phyloP scores from a whole-genome alignment of 2,113 vertebrate species.

The Equus quagga region DNA sequence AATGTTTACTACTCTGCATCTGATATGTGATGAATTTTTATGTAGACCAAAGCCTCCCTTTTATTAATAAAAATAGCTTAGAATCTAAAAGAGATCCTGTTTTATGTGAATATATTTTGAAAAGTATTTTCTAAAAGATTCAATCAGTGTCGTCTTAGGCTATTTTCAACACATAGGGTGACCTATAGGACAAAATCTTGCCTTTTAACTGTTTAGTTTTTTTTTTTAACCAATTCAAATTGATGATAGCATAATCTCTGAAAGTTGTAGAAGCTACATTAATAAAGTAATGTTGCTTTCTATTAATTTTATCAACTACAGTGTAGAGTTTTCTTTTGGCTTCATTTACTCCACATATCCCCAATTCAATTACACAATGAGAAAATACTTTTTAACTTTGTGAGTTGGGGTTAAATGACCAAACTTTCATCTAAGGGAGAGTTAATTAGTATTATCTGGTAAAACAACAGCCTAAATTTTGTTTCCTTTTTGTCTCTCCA shows the following conservation, averaged over 20 bases:
- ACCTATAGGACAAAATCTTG: neutral
- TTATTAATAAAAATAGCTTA: neutral
- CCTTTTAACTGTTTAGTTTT: neutral
- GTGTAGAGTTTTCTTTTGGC: neutral
- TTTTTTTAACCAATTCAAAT: neutral
- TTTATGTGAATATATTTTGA: neutral
- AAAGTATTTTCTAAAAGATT: constrained; percentile 8
- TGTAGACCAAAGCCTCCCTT: neutral
- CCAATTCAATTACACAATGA: neutral
- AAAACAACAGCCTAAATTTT: neutral
- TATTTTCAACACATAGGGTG: neutral
- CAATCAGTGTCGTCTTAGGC: neutral
- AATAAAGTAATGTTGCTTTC: neutral
- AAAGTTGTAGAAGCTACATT: neutral
- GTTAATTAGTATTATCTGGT: constrained; percentile 7
- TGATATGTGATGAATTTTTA: neutral
- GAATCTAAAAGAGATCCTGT: neutral
- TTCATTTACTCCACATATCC: neutral
- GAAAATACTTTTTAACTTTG: neutral
- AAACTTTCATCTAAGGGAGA: neutral
- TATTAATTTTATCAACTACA: neutral
- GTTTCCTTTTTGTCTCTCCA: neutral
- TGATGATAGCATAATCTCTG: neutral
- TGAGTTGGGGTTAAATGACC: neutral
- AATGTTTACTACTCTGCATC: constrained; percentile 6